These are phyloP conservation scores for Mirounga angustirostris DNA, from an alignment of 2,113 vertebrate species.

Conservation along the genomic window DNA sequence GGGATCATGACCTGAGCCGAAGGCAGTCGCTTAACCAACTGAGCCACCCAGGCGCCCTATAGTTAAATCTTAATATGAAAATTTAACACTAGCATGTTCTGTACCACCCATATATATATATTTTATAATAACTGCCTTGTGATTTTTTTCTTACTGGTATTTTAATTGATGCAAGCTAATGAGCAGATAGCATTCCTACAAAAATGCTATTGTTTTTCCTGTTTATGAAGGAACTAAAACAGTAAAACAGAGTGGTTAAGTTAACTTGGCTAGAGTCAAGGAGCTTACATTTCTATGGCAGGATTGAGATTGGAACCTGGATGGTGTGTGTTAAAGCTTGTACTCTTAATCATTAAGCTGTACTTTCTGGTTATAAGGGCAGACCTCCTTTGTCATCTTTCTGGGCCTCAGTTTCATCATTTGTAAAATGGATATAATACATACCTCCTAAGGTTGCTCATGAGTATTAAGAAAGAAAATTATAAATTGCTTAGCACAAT, in stretches of 20 bases:
- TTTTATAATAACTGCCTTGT: slow-evolving; percentile 20
- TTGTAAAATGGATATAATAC: neutral
- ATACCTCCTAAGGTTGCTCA: neutral
- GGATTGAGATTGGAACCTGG: neutral
- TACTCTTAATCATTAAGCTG: neutral
- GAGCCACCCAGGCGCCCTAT: neutral
- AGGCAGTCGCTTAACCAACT: too few relatives aligned
- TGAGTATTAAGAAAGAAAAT: slow-evolving; percentile 34
- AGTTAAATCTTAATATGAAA: slow-evolving; percentile 37
- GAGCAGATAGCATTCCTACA: neutral
- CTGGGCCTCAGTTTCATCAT: neutral
- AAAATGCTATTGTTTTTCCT: neutral
- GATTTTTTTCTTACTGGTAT: neutral
- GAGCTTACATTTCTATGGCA: neutral
- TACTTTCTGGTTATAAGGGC: neutral
- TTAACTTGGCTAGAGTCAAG: neutral
- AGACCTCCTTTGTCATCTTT: neutral
- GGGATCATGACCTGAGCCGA: too few relatives aligned
- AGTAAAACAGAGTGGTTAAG: neutral
- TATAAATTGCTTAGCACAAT: neutral
- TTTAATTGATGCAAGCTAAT: slow-evolving; percentile 34
- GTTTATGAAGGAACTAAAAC: neutral
- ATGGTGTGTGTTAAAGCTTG: neutral
- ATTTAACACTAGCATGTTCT: neutral
- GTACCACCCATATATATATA: neutral